A percentile compares a stretch with the other conserved stretches of the same genome.
These are phyloP conservation scores for Choristoneura rosaceana DNA, from an alignment of 2,888 invertebrate species.

Conservation along the genomic window DNA sequence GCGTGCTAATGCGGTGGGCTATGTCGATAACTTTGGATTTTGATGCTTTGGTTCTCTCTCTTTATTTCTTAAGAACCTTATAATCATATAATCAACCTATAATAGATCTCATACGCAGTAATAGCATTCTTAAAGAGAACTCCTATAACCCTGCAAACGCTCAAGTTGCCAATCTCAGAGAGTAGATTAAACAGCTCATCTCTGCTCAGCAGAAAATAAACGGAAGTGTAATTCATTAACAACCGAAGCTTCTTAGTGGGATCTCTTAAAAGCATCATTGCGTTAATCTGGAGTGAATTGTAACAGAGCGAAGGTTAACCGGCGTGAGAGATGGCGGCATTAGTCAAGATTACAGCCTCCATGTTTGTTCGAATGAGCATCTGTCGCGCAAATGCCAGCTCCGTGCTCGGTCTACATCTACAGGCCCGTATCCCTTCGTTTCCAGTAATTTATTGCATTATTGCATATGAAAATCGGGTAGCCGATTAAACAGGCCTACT, in stretches of 20 bases:
- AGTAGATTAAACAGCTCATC: slow-evolving; percentile 12
- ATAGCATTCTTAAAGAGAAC: neutral
- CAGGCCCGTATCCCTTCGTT: neutral
- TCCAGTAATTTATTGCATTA: no score
- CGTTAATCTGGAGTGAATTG: slow-evolving; percentile 43
- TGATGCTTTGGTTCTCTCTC: no score
- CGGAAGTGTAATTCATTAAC: slow-evolving; percentile 42
- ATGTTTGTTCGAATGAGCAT: slow-evolving; percentile 15
- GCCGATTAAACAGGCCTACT: no score
- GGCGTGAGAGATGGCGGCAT: slow-evolving; percentile 29
- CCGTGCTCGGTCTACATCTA: neutral
- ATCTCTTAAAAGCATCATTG: slow-evolving; percentile 45
- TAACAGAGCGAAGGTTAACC: slow-evolving; percentile 35
- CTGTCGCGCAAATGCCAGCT: neutral
- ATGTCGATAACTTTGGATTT: no score
- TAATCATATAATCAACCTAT: neutral
- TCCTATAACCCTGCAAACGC: neutral
- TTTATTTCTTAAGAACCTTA: neutral
- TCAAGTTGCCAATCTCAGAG: neutral
- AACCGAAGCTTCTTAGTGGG: slow-evolving; percentile 37
- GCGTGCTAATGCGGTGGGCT: no score
- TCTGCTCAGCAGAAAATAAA: slow-evolving; percentile 13
- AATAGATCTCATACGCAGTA: neutral
- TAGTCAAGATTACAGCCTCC: slow-evolving; percentile 9
- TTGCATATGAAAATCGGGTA: no score